A percentile compares a stretch with the other conserved stretches of the same genome.
Conservation (phyloP, 2,888 invertebrate genomes). For the Criorhina ranunculi region DNA sequence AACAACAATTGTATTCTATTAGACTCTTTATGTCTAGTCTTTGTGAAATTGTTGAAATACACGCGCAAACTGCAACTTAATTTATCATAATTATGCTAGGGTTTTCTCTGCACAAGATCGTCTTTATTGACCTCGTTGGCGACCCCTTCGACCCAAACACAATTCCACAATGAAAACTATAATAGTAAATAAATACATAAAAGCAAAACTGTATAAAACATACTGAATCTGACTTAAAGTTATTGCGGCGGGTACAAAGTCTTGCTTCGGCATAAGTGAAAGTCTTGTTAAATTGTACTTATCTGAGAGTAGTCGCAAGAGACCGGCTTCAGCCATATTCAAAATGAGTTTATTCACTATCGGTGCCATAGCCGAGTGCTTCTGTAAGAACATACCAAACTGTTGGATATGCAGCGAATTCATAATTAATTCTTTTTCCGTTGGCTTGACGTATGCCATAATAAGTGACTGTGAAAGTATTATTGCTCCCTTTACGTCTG, state of each 20-base stretch:
- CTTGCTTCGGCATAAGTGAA: neutral
- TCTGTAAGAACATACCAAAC: neutral
- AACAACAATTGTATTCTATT: too few species aligned
- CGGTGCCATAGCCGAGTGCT: neutral
- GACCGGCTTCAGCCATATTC: neutral
- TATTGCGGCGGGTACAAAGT: neutral
- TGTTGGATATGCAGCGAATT: neutral
- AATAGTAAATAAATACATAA: neutral
- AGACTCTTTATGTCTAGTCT: too few species aligned
- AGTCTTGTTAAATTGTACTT: neutral
- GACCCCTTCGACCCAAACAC: too few species aligned
- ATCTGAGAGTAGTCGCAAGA: neutral
- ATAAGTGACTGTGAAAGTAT: neutral
- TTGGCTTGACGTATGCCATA: neutral
- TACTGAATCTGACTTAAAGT: neutral
- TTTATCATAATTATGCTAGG: too few species aligned
- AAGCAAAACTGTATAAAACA: neutral
- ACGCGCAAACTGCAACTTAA: too few species aligned
- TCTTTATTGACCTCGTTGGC: too few species aligned
- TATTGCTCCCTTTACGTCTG: neutral
- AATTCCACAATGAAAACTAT: neutral
- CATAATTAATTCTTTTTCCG: neutral
- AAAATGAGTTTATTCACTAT: neutral
- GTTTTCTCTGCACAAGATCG: too few species aligned
- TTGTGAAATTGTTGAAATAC: too few species aligned